Percentiles rank a stretch among this genome's conserved stretches.
These are phyloP conservation scores for Elgaria multicarinata DNA, from an alignment of 2,113 vertebrate species.

Conservation along the genomic window DNA sequence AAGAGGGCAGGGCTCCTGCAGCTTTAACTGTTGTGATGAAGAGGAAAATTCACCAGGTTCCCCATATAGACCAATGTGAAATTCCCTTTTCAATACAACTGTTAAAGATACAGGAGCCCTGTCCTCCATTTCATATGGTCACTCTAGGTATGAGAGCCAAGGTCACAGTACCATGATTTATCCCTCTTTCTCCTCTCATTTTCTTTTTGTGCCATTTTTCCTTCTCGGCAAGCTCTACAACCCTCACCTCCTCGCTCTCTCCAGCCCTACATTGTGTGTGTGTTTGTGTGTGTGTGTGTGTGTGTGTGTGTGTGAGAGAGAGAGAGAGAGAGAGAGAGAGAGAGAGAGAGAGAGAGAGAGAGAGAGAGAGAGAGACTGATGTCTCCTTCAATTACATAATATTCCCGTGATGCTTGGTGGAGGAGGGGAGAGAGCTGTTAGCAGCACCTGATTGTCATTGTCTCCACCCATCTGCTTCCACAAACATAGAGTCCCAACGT, in stretches of 20 bases:
- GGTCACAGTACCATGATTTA: too few relatives aligned
- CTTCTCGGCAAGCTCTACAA: neutral
- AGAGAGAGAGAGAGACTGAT: neutral
- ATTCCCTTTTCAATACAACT: too few relatives aligned
- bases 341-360: too few relatives aligned
- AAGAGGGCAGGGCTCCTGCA: too few relatives aligned
- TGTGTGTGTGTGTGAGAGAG: neutral
- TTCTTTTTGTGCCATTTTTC: neutral
- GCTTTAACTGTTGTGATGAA: too few relatives aligned
- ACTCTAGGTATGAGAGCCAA: neutral
- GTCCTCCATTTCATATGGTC: too few relatives aligned
- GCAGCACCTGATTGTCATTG: neutral
- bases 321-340: too few relatives aligned
- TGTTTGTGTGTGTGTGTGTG: neutral
- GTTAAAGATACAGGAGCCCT: too few relatives aligned
- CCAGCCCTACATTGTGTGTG: neutral
- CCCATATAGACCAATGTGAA: too few relatives aligned
- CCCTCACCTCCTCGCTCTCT: neutral
- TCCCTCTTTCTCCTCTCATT: neutral
- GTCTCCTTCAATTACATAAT: slow-evolving; percentile 10
- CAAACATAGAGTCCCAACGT: neutral
- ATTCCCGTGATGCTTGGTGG: neutral
- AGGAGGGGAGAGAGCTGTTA: slow-evolving; percentile 2
- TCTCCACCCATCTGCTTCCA: slow-evolving; percentile 5
- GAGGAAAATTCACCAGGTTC: too few relatives aligned